Conservation (phyloP, 2,888 invertebrate species). For the Eristalinus sepulchralis region DNA sequence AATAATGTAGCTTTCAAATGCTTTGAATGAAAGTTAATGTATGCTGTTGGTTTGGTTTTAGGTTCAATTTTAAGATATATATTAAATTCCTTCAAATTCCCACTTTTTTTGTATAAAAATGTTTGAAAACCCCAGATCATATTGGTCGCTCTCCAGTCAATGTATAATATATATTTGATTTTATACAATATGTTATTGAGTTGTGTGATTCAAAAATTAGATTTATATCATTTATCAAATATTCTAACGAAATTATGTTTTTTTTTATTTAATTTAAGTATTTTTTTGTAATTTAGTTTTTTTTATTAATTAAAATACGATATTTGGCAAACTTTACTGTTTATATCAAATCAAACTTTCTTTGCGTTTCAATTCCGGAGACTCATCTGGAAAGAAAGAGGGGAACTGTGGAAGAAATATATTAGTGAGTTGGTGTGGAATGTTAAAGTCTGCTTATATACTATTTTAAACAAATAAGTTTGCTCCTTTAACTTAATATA, state of each 20-base stretch:
- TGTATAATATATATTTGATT: constrained; percentile 73
- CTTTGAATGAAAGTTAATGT: constrained; percentile 62
- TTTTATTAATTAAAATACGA: constrained; percentile 61
- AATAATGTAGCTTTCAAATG: constrained; percentile 63
- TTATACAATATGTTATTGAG: constrained; percentile 65
- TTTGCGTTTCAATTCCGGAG: constrained; percentile 73
- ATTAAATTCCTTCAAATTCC: constrained; percentile 67
- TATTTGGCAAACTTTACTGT: constrained; percentile 71
- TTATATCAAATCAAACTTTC: constrained; percentile 66
- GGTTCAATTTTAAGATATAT: constrained; percentile 50
- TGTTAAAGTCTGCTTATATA: too few species aligned
- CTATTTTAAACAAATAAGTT: too few species aligned
- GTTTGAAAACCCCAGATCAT: constrained; percentile 81
- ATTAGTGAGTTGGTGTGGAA: background rate
- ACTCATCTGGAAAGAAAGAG: constrained; percentile 73
- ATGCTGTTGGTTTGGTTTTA: constrained; percentile 56
- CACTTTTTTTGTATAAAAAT: constrained; percentile 72
- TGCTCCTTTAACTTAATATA: too few species aligned
- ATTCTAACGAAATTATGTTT: constrained; percentile 63
- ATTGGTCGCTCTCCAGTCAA: constrained; percentile 81
- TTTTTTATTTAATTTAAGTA: constrained; percentile 19
- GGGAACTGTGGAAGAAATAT: constrained; percentile 16
- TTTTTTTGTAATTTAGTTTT: constrained; percentile 42
- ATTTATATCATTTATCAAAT: constrained; percentile 65
- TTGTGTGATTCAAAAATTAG: constrained; percentile 66